phyloP scores from a whole-genome alignment of 2,888 invertebrate genomes.

The Disparrhopalites patrizii region DNA sequence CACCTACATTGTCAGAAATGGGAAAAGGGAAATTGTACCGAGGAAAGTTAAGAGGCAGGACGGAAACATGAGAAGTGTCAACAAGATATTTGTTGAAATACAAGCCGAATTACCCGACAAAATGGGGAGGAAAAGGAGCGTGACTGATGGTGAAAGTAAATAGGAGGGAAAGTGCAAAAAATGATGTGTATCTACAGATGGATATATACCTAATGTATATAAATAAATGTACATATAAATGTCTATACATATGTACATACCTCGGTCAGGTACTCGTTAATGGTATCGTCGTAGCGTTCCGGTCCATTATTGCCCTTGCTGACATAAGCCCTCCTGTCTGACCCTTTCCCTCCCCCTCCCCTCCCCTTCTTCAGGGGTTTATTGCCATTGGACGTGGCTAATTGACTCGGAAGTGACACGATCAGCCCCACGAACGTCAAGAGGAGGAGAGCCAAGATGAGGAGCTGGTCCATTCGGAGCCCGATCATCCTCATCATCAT shows the following conservation, averaged over 20 bases:
- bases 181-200: no score
- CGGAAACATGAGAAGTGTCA: no score
- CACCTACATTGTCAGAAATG: no score
- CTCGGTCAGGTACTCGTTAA: constrained; percentile 77
- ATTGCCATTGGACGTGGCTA: constrained; percentile 19
- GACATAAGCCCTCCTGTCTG: constrained; percentile 7
- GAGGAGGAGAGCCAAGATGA: constrained; percentile 6
- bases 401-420: constrained; percentile 11
- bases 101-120: no score
- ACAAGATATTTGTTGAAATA: no score
- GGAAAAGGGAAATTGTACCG: no score
- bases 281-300: constrained; percentile 63
- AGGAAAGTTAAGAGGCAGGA: no score
- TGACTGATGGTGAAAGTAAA: background rate
- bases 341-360: constrained; percentile 16
- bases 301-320: constrained; percentile 23
- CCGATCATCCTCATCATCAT: no score
- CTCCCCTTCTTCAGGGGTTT: constrained; percentile 24
- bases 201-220: background rate
- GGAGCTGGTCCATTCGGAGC: no score
- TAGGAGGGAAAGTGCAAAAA: no score
- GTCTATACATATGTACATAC: constrained; percentile 54
- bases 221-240: background rate
- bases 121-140: no score
- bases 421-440: constrained; percentile 9